Evolutionary conservation across 2,113 vertebrate species (phyloP).

Genomic region (Colistium nudipinnis): DNA sequence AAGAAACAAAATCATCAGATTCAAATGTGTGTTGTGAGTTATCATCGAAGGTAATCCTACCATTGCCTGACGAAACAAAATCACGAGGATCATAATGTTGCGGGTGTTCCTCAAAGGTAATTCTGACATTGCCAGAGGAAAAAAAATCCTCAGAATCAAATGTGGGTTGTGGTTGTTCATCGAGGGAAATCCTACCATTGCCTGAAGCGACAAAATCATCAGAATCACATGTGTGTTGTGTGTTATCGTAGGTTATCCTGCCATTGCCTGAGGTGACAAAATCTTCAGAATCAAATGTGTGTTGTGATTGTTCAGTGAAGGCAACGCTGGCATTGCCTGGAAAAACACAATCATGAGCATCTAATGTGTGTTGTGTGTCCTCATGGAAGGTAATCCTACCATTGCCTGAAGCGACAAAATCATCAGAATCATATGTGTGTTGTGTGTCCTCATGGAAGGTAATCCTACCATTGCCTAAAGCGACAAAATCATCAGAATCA

Average conservation of each 20-base stretch:
- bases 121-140: neutral
- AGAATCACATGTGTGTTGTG: neutral
- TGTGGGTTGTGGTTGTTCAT: neutral
- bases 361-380: neutral
- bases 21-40: neutral
- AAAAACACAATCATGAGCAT: neutral
- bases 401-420: neutral
- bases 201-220: neutral
- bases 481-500: conserved; percentile 3
- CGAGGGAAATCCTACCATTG: neutral
- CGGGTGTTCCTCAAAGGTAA: neutral
- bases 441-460: too few relatives aligned
- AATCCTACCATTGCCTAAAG: neutral
- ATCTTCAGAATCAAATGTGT: neutral
- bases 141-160: neutral
- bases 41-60: neutral
- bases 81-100: neutral
- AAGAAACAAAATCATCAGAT: neutral
- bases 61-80: neutral
- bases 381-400: neutral
- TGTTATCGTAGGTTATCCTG: neutral
- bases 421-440: neutral
- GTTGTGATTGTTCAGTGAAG: neutral
- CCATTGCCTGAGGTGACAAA: neutral
- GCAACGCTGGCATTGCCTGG: neutral